Percentiles rank a stretch among this genome's conserved stretches.
phyloP scores from a whole-genome alignment of 1,140 invertebrate genomes.

The Cyphomyrmex costatus region DNA sequence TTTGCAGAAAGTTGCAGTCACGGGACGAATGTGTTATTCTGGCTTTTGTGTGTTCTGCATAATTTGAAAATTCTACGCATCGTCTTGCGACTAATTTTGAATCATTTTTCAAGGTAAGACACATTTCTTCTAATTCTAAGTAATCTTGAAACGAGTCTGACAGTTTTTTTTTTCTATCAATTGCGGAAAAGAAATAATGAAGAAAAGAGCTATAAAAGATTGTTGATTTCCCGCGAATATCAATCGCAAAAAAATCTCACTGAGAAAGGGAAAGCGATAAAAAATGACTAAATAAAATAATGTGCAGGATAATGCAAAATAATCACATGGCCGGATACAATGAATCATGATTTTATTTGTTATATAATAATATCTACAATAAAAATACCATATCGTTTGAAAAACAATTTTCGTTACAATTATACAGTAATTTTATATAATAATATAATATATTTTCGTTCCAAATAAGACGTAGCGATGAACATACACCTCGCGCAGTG shows the following conservation, averaged over 20 bases:
- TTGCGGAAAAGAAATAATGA: no score
- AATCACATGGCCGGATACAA: constrained; percentile 74
- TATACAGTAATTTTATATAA: constrained; percentile 86
- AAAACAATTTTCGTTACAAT: constrained; percentile 87
- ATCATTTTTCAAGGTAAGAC: no score
- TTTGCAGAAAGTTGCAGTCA: no score
- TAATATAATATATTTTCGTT: constrained; percentile 85
- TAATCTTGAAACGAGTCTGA: no score
- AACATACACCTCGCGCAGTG: constrained; percentile 85
- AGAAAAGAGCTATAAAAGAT: no score
- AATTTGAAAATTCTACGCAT: no score
- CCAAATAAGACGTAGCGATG: constrained; percentile 85
- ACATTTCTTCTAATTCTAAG: no score
- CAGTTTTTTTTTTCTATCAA: no score
- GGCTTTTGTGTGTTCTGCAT: no score
- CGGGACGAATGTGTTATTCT: no score
- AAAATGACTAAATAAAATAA: no score
- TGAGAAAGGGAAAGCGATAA: background rate
- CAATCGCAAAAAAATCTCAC: background rate
- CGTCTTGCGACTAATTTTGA: no score
- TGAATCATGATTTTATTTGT: constrained; percentile 86
- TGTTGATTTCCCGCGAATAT: background rate
- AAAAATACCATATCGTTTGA: constrained; percentile 87
- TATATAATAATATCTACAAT: constrained; percentile 87
- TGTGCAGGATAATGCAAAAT: background rate